Conservation (phyloP, 2,797 vertebrate genomes). For the Numenius phaeopus region DNA sequence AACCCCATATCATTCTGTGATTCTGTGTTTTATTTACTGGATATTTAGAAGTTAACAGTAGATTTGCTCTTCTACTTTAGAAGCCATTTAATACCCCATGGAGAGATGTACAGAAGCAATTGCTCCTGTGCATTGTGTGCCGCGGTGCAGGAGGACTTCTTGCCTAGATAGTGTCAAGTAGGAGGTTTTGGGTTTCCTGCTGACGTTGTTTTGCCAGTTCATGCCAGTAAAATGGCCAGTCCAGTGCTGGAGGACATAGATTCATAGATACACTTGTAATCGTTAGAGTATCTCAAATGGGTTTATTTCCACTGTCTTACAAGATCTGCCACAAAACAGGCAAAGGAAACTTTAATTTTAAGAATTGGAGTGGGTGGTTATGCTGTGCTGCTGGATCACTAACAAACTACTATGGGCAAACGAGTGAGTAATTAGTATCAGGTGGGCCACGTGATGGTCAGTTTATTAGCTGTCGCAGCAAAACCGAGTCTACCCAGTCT, state of each 20-base stretch:
- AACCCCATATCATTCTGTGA: too few species aligned
- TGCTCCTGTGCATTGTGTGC: background rate
- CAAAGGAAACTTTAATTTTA: background rate
- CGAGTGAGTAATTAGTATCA: background rate
- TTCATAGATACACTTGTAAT: background rate
- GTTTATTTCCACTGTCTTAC: background rate
- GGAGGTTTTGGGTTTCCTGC: background rate
- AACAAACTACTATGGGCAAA: background rate
- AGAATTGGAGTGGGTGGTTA: fast-evolving
- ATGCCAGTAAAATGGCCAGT: background rate
- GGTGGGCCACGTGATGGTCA: background rate
- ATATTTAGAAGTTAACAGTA: background rate
- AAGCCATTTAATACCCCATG: background rate
- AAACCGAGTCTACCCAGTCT: background rate
- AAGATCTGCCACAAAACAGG: background rate
- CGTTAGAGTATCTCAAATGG: background rate
- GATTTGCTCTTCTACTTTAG: background rate
- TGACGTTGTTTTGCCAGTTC: background rate
- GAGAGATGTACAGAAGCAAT: background rate
- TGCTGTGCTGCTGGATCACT: background rate
- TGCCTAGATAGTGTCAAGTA: fast-evolving
- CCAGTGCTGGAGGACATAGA: fast-evolving
- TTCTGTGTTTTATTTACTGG: background rate
- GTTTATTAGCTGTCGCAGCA: background rate
- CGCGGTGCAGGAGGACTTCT: background rate